Base-by-base conservation (phyloP, 2,113 vertebrate genomes). In the Actinemys pallida region DNA sequence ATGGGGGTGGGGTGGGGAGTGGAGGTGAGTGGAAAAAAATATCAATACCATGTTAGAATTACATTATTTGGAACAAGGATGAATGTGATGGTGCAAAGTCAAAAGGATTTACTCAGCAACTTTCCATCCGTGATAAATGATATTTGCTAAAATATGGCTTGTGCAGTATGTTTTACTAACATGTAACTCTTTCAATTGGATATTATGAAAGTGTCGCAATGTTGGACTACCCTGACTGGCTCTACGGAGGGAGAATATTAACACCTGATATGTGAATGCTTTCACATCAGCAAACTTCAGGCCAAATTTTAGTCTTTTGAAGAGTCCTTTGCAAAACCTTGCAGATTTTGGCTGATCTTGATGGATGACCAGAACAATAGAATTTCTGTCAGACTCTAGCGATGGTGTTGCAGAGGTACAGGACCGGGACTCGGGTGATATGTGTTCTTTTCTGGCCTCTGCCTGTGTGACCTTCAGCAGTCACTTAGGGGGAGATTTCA, bases 21-120 rank as follows among this genome's bases (percentile, higher is more conserved):
- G 14, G 1, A 0, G 6, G 22, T 57, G 54, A 50, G 59, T 54
- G 62, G 83, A 92, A 84, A 96, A 90, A 90, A 95, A 96, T 88
- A 94, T 93, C 92, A 96, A 93, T 96, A 95, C 85, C 50, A 76
- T 89, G 90, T 90, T 97, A 96, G 95, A 95, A 96, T 97, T 96
- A 81, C 91, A 91, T 94, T 97, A 87, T 93, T 96, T 97, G 97
- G 94, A 98, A 97, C 90, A 96, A 96, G 92, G 95, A 94, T 96
- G 95, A 97, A 97, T 97, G 88, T 89, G 79, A 96, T 84, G 86
- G 90, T 42, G 4, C 94, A 97, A 94, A 97, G 83, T 95, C 93
- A 97, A 97, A 96, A 91, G 94, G 92, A 96, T 97, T 97, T 96
- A 92, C 95, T 95, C 91, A 96, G 97, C 72, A 88, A 93, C 86